Evolutionary conservation across 2,888 invertebrate species (phyloP), one percentile per base, ranked within the genome.

Genomic region (Sarcophaga carnaria): DNA sequence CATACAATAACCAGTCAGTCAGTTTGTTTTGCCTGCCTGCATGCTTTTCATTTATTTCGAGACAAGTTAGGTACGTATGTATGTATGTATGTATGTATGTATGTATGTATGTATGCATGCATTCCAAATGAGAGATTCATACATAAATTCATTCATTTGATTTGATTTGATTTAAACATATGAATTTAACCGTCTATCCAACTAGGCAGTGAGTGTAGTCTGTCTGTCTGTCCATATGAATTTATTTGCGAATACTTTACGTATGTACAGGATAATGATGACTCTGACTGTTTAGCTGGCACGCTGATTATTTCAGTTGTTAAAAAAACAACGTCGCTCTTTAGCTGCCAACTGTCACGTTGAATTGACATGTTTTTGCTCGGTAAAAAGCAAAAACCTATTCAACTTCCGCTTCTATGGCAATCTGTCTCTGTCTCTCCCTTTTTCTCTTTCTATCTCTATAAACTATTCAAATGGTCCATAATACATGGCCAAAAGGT

Each of bases 331-430:
- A 74, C 62, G 77, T 27, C 59, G 10, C 20, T 62, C 63, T 37
- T 72, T 75, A 75, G 54, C 22, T 67, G 22, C 14, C 67, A 47
- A 45, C 67, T 54, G 79, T 76, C 80, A 84, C 71, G 75, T 84
- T 80, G 60, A 71, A 84, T 80, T 64, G 64, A 80, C 84, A 76
- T 84, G 71, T 82, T 62, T 80, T 75, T 37, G 37, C 10, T 14
- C 17, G 4, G 54, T 14, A 25, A 47, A 67, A 45, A 17, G 49
- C 47, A 75, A 70, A 70, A 63, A 47, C 11, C 64, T 62, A 20
- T 79, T 81, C 20, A 69, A 59, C 60, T 79, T 75, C 37, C 60
- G 27, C 59, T 82, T 74, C 49, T 62, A 59, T 80, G 72, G 27
- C 63, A 69, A 64, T 85, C 67, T 67, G n/a, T 64, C 8, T 10